Percentiles rank a stretch among this genome's conserved stretches.
Evolutionary conservation across 1,140 invertebrate genomes (phyloP).

Genomic region (Bombus terrestris): DNA sequence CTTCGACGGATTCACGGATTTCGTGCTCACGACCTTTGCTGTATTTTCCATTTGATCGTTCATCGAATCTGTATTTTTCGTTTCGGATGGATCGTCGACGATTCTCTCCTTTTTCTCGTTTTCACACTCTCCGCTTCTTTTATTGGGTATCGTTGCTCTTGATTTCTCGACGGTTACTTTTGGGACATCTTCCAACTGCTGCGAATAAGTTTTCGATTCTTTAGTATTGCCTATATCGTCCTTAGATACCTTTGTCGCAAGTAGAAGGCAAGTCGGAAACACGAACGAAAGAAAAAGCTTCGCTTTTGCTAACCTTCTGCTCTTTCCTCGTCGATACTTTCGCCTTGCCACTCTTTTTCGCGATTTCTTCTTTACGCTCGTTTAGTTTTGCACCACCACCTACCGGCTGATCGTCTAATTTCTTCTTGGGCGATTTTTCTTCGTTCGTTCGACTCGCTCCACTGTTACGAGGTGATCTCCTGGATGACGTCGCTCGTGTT

Average conservation of each 20-base stretch:
- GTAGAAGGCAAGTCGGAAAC: too few species aligned
- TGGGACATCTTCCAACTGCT: background rate
- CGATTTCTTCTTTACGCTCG: background rate
- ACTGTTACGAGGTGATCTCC: background rate
- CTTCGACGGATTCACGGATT: background rate
- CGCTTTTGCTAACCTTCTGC: too few species aligned
- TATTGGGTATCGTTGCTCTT: rapidly evolving
- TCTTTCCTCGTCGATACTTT: background rate
- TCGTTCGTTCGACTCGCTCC: background rate
- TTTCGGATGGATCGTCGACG: too few species aligned
- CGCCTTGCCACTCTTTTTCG: background rate
- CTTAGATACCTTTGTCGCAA: background rate
- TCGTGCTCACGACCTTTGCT: rapidly evolving
- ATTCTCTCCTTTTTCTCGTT: too few species aligned
- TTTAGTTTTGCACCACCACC: background rate
- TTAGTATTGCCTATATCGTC: background rate
- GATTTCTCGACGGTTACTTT: background rate
- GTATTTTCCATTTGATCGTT: background rate
- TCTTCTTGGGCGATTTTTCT: background rate
- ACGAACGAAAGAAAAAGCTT: too few species aligned
- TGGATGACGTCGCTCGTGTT: background rate
- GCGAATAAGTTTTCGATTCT: background rate
- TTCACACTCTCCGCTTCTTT: background rate
- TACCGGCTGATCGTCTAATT: background rate
- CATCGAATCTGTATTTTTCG: too few species aligned